Evolutionary conservation across 2,888 invertebrate species (phyloP).

Genomic region (Adela reaumurella): DNA sequence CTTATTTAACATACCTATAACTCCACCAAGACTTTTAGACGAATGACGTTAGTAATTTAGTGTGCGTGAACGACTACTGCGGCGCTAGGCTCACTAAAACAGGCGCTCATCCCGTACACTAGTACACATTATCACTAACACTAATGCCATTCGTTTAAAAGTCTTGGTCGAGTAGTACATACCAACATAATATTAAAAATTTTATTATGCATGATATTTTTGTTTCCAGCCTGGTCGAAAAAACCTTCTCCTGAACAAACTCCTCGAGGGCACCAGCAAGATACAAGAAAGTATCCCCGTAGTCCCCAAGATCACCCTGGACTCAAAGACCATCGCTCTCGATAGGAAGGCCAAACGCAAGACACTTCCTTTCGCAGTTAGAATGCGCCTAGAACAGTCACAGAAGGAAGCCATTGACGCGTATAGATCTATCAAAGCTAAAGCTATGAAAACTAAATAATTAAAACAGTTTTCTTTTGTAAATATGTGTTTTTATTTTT

Average conservation of each 20-base stretch:
- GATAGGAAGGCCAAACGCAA: slow-evolving; percentile 1
- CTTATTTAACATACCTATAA: too few species aligned
- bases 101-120: too few species aligned
- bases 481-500: too few species aligned
- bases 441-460: background rate
- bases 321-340: slow-evolving; percentile 12
- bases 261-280: slow-evolving; percentile 21
- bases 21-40: too few species aligned
- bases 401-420: slow-evolving; percentile 27
- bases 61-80: too few species aligned
- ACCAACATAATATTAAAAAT: too few species aligned
- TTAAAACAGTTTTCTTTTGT: background rate
- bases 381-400: slow-evolving; percentile 18
- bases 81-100: too few species aligned
- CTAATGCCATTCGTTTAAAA: too few species aligned
- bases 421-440: slow-evolving; percentile 24
- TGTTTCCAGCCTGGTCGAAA: slow-evolving; percentile 61
- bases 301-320: background rate
- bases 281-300: background rate
- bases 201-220: too few species aligned
- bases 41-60: too few species aligned
- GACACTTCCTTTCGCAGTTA: slow-evolving; percentile 6
- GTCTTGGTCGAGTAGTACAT: too few species aligned
- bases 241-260: slow-evolving; percentile 55
- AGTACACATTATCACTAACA: too few species aligned